A percentile compares a stretch with the other conserved stretches of the same genome.
These are phyloP conservation scores for Vanessa cardui DNA, from an alignment of 2,888 invertebrate genomes.

Conservation along the genomic window DNA sequence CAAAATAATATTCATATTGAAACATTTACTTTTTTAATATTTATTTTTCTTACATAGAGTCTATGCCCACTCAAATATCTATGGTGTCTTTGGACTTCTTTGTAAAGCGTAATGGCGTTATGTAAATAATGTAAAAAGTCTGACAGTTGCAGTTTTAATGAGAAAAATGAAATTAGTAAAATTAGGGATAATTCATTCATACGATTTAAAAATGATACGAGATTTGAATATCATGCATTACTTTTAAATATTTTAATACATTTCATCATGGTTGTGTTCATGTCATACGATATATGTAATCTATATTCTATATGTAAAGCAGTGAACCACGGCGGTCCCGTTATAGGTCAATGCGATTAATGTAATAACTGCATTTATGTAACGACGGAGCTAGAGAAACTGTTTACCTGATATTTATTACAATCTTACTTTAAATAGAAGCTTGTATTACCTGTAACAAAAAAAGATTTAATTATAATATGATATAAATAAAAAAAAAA, in stretches of 20 bases:
- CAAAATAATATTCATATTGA: too few relatives aligned
- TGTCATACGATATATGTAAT: not conserved
- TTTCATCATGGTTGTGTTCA: not conserved
- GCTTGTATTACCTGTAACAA: conserved; percentile 31
- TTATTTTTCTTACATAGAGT: too few relatives aligned
- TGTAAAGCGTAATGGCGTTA: too few relatives aligned
- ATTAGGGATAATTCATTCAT: not conserved
- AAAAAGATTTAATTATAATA: not conserved
- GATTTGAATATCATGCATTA: not conserved
- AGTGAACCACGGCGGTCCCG: not conserved
- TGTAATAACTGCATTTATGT: not conserved
- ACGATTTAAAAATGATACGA: not conserved
- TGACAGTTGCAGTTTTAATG: too few relatives aligned
- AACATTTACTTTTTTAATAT: too few relatives aligned
- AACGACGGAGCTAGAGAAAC: not conserved
- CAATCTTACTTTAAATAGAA: not conserved
- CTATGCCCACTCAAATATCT: too few relatives aligned
- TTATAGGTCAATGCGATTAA: conserved; percentile 14
- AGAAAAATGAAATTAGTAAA: too few relatives aligned
- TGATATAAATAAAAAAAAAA: not conserved
- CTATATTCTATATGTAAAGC: not conserved
- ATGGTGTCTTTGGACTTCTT: too few relatives aligned
- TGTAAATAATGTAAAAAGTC: too few relatives aligned
- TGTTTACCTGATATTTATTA: not conserved
- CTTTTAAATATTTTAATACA: not conserved